Percentiles rank a stretch among this genome's conserved stretches.
Evolutionary conservation across 2,113 vertebrate genomes (phyloP).

Genomic region (Notothenia rossii): DNA sequence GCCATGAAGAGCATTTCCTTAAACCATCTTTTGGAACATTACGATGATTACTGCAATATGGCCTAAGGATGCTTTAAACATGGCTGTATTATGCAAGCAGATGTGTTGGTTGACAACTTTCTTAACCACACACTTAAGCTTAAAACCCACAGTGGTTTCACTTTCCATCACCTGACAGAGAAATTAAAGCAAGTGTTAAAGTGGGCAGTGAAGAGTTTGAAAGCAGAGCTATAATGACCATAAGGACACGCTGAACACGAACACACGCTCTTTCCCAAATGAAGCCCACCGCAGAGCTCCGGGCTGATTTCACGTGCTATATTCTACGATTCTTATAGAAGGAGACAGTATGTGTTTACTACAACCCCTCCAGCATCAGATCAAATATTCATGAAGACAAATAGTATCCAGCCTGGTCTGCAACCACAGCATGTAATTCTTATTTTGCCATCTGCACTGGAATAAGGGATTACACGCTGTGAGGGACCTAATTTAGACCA

Average conservation of each 20-base stretch:
- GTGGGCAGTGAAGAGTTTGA: slow-evolving; percentile 22
- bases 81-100: slow-evolving; percentile 14
- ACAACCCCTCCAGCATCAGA: slow-evolving; percentile 68
- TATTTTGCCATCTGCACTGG: slow-evolving; percentile 68
- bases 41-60: slow-evolving; percentile 1
- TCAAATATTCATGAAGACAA: slow-evolving; percentile 85
- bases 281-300: slow-evolving; percentile 25
- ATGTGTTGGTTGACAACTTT: slow-evolving; percentile 15
- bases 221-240: slow-evolving; percentile 36
- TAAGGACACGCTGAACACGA: slow-evolving; percentile 12
- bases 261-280: slow-evolving; percentile 11
- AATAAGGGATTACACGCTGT: slow-evolving; percentile 65
- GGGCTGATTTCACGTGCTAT: slow-evolving; percentile 48
- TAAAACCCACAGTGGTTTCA: slow-evolving; percentile 16
- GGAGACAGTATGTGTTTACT: slow-evolving; percentile 71
- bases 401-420: slow-evolving; percentile 71
- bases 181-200: slow-evolving; percentile 39
- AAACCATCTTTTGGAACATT: background rate
- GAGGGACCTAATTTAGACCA: slow-evolving; percentile 54
- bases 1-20: background rate
- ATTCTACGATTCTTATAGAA: slow-evolving; percentile 67
- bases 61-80: slow-evolving; percentile 14
- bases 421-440: slow-evolving; percentile 68
- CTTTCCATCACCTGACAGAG: slow-evolving; percentile 32
- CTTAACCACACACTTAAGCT: slow-evolving; percentile 13